Base-by-base conservation (phyloP, 2,113 vertebrate genomes). In the Epinephelus lanceolatus region DNA sequence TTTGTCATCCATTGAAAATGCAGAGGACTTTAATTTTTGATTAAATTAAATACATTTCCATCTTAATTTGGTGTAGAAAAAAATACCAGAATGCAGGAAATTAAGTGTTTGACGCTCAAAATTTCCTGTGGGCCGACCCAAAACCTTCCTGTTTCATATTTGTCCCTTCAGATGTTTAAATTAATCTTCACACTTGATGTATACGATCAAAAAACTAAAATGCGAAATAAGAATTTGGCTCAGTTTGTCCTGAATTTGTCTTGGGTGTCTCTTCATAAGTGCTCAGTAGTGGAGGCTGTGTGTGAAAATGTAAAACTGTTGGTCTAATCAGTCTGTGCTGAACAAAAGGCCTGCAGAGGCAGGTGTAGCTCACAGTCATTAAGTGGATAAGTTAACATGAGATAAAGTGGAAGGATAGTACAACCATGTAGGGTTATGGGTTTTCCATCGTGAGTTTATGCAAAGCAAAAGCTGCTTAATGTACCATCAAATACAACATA, bases 301-400 rank as follows among this genome's bases (percentile, higher is more conserved):
- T 1, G 51, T 71, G 52, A 37, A 87, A 88, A 92, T 91, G 83
- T 78, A 88, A 91, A 92, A 66, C 81, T 51, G 59, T 47, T n/a
- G 53, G 27, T 59, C 51, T 90, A 90, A 90, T 91, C 88, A 68
- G 21, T 65, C 21, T 45, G 8, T 47, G 19, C 47, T 71, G 80
- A 83, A 92, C 89, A 92, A 91, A 91, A 88, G 86, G 30, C 59
- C 70, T 33, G 60, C 76, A 83, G 80, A 89, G 55, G 45, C 66
- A 51, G 61, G 12, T 66, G 45, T 57, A 49, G 17, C 51, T 71
- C 21, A 3, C 42, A 55, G 52, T 67, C 66, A 55, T 42, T 42
- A 25, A 57, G 23, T 62, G 52, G 51, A 61, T 61, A 14, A 19
- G 23, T 57, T 75, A n/a, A 19, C 76, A 18, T 21, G 5, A 80